These are phyloP conservation scores for Anseranas semipalmata DNA, from an alignment of 2,113 vertebrate genomes.

Conservation along the genomic window DNA sequence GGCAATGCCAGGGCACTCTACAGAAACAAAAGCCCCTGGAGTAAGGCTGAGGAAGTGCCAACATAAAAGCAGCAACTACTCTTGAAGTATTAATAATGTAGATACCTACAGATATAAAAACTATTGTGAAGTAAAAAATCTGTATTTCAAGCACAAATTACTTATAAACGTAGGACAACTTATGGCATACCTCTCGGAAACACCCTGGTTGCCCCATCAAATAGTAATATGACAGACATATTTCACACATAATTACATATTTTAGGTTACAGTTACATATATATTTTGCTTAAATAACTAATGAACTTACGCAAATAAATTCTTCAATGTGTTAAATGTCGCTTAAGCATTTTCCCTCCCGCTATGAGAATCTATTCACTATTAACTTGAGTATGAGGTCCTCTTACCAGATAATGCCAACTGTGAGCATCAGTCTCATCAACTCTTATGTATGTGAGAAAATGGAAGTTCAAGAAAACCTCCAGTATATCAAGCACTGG, in stretches of 20 bases:
- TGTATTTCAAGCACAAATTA: conserved; percentile 59
- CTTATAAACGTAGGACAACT: background rate
- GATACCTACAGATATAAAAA: background rate
- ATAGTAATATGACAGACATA: background rate
- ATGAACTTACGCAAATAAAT: conserved; percentile 6
- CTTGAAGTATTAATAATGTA: background rate
- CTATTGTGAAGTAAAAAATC: conserved; percentile 84
- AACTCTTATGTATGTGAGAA: conserved; percentile 81
- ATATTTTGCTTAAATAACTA: conserved; percentile 16
- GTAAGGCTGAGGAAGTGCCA: conserved; percentile 80
- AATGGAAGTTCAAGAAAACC: conserved; percentile 80
- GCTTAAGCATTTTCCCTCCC: background rate
- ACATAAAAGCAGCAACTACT: background rate
- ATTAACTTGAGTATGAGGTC: background rate
- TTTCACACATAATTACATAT: conserved; percentile 3
- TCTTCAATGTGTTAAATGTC: background rate
- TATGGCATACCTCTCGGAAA: background rate
- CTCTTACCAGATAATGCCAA: conserved; percentile 82
- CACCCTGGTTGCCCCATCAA: background rate
- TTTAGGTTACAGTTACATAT: background rate
- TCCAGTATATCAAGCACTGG: conserved; percentile 83
- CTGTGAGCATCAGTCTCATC: conserved; percentile 80
- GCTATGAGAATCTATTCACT: background rate
- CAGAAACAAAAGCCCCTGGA: conserved; percentile 70
- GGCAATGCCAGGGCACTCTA: conserved; percentile 77